Percentiles rank a stretch among this genome's conserved stretches.
Evolutionary conservation across 2,797 vertebrate species (phyloP).

Genomic region (Sebastes wilsoni): DNA sequence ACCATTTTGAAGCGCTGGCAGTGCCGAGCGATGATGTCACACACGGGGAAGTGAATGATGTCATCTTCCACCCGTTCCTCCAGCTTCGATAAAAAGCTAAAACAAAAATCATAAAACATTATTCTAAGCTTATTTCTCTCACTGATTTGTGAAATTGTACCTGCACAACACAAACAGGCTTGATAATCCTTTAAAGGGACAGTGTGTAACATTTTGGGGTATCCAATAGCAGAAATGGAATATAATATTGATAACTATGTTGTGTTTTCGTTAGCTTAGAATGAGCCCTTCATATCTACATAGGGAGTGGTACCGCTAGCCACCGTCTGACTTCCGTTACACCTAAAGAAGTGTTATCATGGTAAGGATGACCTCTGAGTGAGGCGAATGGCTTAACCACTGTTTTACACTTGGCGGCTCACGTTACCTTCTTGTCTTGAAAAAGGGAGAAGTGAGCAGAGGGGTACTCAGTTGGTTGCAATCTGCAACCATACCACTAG

Average conservation of each 20-base stretch:
- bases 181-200: background rate
- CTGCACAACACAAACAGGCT: background rate
- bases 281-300: background rate
- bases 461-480: background rate
- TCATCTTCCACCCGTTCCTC: constrained; percentile 93
- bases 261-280: background rate
- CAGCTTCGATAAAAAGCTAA: constrained; percentile 92
- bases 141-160: background rate
- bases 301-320: background rate
- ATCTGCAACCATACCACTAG: background rate
- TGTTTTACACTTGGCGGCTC: no score
- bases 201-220: background rate
- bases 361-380: no score
- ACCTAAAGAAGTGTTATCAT: no score
- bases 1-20: constrained; percentile 89
- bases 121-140: background rate
- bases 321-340: no score
- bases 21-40: constrained; percentile 90
- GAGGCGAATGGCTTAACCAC: no score
- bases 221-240: background rate
- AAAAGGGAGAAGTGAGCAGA: background rate
- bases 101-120: background rate
- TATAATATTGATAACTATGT: background rate
- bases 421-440: no score
- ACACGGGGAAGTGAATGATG: constrained; percentile 90